Conservation (phyloP, 1,140 invertebrate species). For the Drosophila ogumai region DNA sequence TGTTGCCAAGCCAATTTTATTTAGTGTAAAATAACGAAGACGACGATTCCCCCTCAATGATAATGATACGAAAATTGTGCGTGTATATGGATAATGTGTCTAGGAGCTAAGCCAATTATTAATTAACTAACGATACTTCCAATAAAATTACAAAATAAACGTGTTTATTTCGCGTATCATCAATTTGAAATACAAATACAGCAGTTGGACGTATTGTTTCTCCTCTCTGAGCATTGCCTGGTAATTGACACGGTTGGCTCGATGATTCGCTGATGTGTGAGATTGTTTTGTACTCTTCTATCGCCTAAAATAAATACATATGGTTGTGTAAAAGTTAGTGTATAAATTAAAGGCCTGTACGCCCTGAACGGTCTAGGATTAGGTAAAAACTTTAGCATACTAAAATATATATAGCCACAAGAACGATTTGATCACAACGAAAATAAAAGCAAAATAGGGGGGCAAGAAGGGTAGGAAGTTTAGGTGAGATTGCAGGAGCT, state of each 20-base stretch:
- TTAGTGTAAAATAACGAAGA: constrained; percentile 63
- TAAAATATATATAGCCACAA: constrained; percentile 71
- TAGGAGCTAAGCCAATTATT: constrained; percentile 61
- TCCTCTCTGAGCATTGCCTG: constrained; percentile 55
- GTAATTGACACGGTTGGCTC: constrained; percentile 73
- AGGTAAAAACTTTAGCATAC: constrained; percentile 57
- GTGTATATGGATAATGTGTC: constrained; percentile 55
- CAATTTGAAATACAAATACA: constrained; percentile 46
- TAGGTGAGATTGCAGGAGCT: constrained; percentile 84
- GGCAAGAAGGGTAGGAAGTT: constrained; percentile 9
- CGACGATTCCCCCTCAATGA: constrained; percentile 31
- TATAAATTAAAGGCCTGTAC: constrained; percentile 57
- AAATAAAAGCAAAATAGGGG: constrained; percentile 58
- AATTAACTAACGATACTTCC: constrained; percentile 45
- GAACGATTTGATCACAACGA: constrained; percentile 74
- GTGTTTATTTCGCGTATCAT: constrained; percentile 68
- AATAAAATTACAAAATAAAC: constrained; percentile 76
- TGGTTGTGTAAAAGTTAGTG: constrained; percentile 52
- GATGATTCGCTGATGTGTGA: constrained; percentile 71
- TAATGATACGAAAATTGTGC: constrained; percentile 33
- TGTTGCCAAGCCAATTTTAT: constrained; percentile 68
- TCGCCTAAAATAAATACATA: constrained; percentile 64
- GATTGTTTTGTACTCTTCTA: constrained; percentile 79
- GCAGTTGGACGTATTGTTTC: constrained; percentile 66
- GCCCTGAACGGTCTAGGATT: constrained; percentile 54